Conservation (phyloP, 2,888 invertebrate species). For the Brachypterus glaber region DNA sequence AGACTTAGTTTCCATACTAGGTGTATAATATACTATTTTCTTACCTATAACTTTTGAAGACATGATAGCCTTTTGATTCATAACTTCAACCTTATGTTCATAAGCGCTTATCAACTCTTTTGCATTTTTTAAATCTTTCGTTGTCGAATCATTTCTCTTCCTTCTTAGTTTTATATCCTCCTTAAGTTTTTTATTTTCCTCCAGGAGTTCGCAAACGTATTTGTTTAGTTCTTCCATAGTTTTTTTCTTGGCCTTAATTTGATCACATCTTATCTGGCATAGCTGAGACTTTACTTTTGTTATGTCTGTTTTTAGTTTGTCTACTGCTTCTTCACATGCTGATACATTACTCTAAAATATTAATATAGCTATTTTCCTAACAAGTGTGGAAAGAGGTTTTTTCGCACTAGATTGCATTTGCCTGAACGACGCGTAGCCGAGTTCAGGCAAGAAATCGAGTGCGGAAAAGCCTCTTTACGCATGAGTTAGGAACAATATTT, state of each 20-base stretch:
- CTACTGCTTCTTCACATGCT: constrained; percentile 5
- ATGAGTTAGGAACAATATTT: no score
- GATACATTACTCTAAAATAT: no score
- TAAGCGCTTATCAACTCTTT: constrained; percentile 24
- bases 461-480: no score
- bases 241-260: background rate
- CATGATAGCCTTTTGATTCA: constrained; percentile 25
- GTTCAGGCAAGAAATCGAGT: no score
- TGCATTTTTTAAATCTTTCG: constrained; percentile 21
- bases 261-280: background rate
- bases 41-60: constrained; percentile 26
- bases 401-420: no score
- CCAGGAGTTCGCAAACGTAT: background rate
- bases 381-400: no score
- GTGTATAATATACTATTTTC: no score
- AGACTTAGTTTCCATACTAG: no score
- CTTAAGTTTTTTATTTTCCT: background rate
- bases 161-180: background rate
- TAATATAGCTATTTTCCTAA: no score
- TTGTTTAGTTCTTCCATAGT: background rate
- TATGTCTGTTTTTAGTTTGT: constrained; percentile 22
- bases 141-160: background rate
- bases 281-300: constrained; percentile 22
- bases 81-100: constrained; percentile 22
- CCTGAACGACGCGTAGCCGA: no score